Evolutionary conservation across 30 jellyfish, hydroid and myxozoan genomes (phyloP), one percentile per base, ranked within the genome.

Genomic region (Aurelia sp.): DNA sequence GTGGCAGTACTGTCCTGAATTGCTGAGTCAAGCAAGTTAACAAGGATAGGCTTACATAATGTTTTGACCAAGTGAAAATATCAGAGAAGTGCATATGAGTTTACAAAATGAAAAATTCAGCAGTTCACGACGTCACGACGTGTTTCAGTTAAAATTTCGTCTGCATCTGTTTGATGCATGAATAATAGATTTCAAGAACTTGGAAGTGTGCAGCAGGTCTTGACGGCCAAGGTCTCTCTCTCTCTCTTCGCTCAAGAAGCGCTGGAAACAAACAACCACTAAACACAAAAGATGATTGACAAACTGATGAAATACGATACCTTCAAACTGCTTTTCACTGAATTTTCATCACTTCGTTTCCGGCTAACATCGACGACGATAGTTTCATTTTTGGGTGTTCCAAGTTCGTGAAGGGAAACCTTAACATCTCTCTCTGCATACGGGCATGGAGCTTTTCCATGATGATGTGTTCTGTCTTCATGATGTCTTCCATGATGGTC

Each of bases 381-480:
- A 9, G 93, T 84, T 50, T 84, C 93, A 22, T 84, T 84, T 35
- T 70, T 53, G n/a, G 88, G 87, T 17, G 81, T 84, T 62, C 80
- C 82, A 51, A n/a, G 18, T 51, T 77, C 81, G 47, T 50, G 88
- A 63, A 72, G 78, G 53, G 19, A 17, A 48, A 84, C 75, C 20
- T 44, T 62, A 0, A 72, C 57, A 63, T 30, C 93, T 20, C 31
- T 70, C 13, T 63, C 41, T 11, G 20, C 58, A 5, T 63, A 78
- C 20, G 40, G 89, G 31, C 60, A 16, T n/a, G 67, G 44, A 19
- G 63, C 15, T 63, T 81, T 30, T 19, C 31, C 60, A 35, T 60
- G 85, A 38, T 62, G 81, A 38, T 70, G 82, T 22, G 21, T 30
- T 16, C 51, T 60, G 67, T 40, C 53, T 13, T 51, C 55, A 16